Evolutionary conservation across 2,797 vertebrate species (phyloP).

Genomic region (Ceryle rudis): DNA sequence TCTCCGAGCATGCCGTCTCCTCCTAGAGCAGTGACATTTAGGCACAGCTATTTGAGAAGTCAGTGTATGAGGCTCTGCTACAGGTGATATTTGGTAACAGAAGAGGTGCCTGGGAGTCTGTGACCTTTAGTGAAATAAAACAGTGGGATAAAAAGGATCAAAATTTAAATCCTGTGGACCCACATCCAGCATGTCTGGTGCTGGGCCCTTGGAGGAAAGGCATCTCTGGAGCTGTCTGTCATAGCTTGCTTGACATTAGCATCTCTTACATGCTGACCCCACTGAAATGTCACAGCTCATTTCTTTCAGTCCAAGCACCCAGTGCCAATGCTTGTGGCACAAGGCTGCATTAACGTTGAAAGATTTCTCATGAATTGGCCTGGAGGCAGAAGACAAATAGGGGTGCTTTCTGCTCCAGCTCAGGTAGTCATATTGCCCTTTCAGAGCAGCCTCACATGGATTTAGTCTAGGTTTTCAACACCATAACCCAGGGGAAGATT

Average conservation of each 20-base stretch:
- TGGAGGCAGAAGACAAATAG: neutral
- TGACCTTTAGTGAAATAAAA: constrained; percentile 64
- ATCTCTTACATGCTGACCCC: neutral
- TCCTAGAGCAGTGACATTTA: constrained; percentile 20
- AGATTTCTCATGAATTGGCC: neutral
- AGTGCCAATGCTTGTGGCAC: neutral
- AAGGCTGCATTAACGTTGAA: neutral
- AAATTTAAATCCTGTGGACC: constrained; percentile 3
- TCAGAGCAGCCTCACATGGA: neutral
- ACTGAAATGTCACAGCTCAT: constrained; percentile 34
- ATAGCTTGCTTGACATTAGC: constrained; percentile 18
- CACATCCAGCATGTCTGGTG: neutral
- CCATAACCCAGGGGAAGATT: neutral
- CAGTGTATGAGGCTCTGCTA: neutral
- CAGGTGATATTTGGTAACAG: constrained; percentile 32
- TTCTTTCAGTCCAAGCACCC: neutral
- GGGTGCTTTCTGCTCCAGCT: neutral
- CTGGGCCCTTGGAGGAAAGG: neutral
- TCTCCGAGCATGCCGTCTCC: neutral
- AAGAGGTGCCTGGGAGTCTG: neutral
- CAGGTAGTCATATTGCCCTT: neutral
- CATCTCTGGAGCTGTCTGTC: neutral
- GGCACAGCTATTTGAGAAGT: constrained; percentile 11
- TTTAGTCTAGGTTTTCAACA: neutral
- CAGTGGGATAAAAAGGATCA: constrained; percentile 41